A percentile compares a stretch with the other conserved stretches of the same genome.
phyloP scores from a whole-genome alignment of 2,113 vertebrate species.

The Megaceryle torquata region DNA sequence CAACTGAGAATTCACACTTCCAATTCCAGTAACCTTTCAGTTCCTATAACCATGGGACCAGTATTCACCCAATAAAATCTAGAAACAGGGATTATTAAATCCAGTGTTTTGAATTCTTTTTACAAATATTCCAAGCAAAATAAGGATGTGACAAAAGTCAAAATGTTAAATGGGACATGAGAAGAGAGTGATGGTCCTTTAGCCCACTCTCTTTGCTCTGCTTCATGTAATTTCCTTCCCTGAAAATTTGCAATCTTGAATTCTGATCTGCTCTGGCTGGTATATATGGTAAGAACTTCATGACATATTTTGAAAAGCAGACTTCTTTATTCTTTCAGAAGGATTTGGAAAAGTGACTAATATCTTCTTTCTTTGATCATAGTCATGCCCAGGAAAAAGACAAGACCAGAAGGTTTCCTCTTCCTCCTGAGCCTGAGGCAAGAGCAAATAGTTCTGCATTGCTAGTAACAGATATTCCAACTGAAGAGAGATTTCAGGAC shows the following conservation, averaged over 20 bases:
- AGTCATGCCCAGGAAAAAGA: background rate
- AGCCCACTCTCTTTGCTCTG: background rate
- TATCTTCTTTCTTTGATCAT: conserved; percentile 13
- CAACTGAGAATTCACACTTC: background rate
- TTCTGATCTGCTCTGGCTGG: background rate
- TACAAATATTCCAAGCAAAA: background rate
- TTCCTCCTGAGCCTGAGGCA: background rate
- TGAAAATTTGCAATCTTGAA: background rate
- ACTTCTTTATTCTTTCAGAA: background rate
- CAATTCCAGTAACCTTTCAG: background rate
- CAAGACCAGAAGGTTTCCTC: background rate
- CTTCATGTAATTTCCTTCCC: background rate
- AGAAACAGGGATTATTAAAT: background rate
- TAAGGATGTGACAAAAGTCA: background rate
- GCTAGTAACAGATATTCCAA: background rate
- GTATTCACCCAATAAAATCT: background rate
- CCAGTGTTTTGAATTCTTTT: background rate
- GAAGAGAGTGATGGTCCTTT: background rate
- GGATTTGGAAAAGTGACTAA: background rate
- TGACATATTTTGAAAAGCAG: background rate
- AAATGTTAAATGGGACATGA: background rate
- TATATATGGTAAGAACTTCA: background rate
- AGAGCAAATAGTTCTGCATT: background rate
- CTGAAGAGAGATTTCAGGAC: background rate
- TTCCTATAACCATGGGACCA: background rate